phyloP scores from a whole-genome alignment of 2,888 invertebrate genomes.

The Sicus ferrugineus region DNA sequence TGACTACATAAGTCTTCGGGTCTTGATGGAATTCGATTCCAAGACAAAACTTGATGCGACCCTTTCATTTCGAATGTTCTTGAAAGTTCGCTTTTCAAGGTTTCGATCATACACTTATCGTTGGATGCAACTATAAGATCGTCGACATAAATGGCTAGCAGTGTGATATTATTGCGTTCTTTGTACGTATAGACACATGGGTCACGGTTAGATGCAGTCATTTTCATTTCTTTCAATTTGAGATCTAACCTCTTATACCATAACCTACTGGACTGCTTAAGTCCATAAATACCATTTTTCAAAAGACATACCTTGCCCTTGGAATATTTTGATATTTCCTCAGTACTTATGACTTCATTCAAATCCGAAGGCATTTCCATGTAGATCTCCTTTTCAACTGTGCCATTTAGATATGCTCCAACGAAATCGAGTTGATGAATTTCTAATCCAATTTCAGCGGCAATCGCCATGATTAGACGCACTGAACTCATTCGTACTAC shows the following conservation, averaged over 20 bases:
- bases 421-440: constrained; percentile 35
- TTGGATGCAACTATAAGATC: constrained; percentile 32
- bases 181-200: not conserved
- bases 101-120: constrained; percentile 7
- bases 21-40: constrained; percentile 5
- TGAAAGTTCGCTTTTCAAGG: constrained; percentile 25
- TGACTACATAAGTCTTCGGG: not conserved
- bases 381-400: constrained; percentile 34
- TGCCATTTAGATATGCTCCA: constrained; percentile 36
- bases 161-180: not conserved
- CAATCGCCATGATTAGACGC: constrained; percentile 27
- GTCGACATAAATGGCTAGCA: constrained; percentile 6
- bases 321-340: not conserved
- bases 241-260: constrained; percentile 33
- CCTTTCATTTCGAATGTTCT: constrained; percentile 33
- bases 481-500: constrained; percentile 36
- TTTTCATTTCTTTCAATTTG: constrained; percentile 12
- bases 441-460: constrained; percentile 29
- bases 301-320: constrained; percentile 26
- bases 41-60: not conserved
- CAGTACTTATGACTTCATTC: not conserved
- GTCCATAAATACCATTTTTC: constrained; percentile 34
- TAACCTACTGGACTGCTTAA: constrained; percentile 37
- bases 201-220: not conserved
- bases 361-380: constrained; percentile 36